phyloP scores from a whole-genome alignment of 2,113 vertebrate genomes.

The Oriolus oriolus region DNA sequence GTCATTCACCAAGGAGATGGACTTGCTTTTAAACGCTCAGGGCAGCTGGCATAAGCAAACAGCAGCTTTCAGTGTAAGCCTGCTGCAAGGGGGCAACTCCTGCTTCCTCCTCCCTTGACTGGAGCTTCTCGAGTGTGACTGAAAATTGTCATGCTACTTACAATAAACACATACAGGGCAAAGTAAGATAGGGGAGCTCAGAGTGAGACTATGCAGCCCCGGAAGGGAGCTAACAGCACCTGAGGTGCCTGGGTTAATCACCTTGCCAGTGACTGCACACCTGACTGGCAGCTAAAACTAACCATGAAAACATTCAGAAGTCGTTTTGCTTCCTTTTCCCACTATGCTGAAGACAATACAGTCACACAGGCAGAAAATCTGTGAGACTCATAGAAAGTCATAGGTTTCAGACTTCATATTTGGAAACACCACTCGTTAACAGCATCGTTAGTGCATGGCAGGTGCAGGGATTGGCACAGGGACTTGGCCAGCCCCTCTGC shows the following conservation, averaged over 20 bases:
- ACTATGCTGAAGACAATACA: background rate
- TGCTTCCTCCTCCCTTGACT: background rate
- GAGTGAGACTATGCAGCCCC: background rate
- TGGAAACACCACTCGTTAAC: background rate
- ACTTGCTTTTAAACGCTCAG: background rate
- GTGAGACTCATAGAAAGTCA: background rate
- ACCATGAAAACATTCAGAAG: background rate
- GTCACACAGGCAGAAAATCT: background rate
- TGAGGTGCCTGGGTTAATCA: background rate
- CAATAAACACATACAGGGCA: background rate
- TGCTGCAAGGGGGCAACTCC: background rate
- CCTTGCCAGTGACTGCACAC: background rate
- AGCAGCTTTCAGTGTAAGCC: background rate
- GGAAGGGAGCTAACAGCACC: background rate
- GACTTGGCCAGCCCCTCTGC: background rate
- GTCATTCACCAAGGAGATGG: background rate
- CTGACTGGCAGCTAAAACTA: background rate
- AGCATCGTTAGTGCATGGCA: rapidly evolving
- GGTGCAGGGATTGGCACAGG: background rate
- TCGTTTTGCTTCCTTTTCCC: background rate
- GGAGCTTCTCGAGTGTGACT: background rate
- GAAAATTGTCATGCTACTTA: background rate
- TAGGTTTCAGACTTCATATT: background rate
- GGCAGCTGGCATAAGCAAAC: background rate
- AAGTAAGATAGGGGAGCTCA: background rate